Evolutionary conservation across 2,113 vertebrate genomes (phyloP).

Genomic region (Urocolius indicus): DNA sequence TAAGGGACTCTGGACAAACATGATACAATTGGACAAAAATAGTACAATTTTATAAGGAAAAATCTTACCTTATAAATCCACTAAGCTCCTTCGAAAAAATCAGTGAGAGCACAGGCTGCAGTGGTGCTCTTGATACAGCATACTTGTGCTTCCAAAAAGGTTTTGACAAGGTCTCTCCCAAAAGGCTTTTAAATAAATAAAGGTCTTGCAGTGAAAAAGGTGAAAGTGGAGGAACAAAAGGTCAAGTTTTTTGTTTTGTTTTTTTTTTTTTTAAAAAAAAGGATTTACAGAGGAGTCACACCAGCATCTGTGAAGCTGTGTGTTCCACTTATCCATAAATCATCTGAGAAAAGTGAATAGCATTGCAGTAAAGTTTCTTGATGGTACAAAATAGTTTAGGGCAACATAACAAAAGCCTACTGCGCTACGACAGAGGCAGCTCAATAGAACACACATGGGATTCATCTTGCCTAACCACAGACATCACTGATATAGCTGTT

Average conservation of each 20-base stretch:
- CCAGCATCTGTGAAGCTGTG: background rate
- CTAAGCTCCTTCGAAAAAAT: background rate
- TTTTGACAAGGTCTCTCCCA: background rate
- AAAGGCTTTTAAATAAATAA: background rate
- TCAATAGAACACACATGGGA: background rate
- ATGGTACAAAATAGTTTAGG: background rate
- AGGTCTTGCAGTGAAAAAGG: background rate
- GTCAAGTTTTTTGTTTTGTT: background rate
- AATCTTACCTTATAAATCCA: background rate
- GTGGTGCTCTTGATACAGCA: background rate
- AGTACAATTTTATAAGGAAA: background rate
- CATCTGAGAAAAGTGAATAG: background rate
- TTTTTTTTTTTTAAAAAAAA: background rate
- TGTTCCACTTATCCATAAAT: background rate
- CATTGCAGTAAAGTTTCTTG: background rate
- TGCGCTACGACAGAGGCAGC: background rate
- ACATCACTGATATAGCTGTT: background rate
- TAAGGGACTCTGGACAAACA: background rate
- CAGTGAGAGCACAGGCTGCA: background rate
- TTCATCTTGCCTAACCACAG: background rate
- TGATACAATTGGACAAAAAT: background rate
- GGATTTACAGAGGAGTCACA: background rate
- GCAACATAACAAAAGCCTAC: background rate
- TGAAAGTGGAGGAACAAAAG: background rate
- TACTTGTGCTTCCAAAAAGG: background rate